Evolutionary conservation across 2,888 invertebrate species (phyloP), one percentile per base, ranked within the genome.

Genomic region (Limnephilus auricula): DNA sequence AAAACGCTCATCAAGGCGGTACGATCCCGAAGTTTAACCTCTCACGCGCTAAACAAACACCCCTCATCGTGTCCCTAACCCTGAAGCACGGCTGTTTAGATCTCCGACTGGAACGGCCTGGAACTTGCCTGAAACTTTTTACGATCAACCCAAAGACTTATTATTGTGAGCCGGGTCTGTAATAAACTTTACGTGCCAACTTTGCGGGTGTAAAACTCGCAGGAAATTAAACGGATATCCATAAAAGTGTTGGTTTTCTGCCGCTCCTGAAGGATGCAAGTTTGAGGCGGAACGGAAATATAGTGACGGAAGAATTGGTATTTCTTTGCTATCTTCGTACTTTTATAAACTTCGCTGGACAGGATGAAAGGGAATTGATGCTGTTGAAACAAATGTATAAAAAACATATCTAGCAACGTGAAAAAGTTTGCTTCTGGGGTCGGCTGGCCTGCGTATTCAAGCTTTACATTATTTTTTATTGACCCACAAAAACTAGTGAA

Each of bases 221-320:
- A 88, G 87, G 87, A 79, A 78, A 88, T 88, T 88, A 88, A 88
- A 32, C 87, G 87, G 87, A 88, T 88, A 65, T 88, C n/a, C 79
- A 88, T 78, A 88, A 65, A 88, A 78, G 6, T 78, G 87, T 88
- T 88, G 85, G 34, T 85, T 85, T 30, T 85, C 13, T 45, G 2
- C 25, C n/a, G 50, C 25, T 32, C 31, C 13, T 80, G 15, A 80
- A 80, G 32, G 80, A 80, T 80, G 80, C 80, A 80, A 15, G 32
- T 31, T 31, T 31, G 13, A 80, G 30, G 18, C 13, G 80, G 31
- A 80, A 80, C 80, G 80, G 30, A 65, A 80, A 32, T 31, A 80
- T 15, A 31, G 13, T 32, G 31, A 80, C 80, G 30, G 65, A 65
- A 65, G 65, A 65, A 65, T 65, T 65, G 65, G 65, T n/a, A 65